These are phyloP conservation scores for Mormyrops boulengeri DNA, from an alignment of 2,797 vertebrate genomes.

Conservation along the genomic window DNA sequence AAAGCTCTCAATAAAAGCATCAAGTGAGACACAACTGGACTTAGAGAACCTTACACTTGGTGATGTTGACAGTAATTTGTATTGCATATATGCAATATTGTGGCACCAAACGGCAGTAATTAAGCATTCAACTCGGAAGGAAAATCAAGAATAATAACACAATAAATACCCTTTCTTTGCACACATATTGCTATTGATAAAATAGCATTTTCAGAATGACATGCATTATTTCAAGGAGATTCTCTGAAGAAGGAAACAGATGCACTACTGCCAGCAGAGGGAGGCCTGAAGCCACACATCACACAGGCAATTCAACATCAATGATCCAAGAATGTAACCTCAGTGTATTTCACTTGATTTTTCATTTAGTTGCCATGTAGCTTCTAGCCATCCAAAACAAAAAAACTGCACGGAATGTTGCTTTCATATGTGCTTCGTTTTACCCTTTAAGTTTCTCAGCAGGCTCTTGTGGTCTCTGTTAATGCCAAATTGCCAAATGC, in stretches of 20 bases:
- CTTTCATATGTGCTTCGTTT: slow-evolving; percentile 1
- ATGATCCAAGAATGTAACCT: background rate
- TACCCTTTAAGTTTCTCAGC: background rate
- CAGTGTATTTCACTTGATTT: background rate
- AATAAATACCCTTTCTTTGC: background rate
- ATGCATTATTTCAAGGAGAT: background rate
- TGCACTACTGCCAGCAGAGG: slow-evolving; percentile 23
- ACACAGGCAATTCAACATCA: background rate
- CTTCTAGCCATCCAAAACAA: background rate
- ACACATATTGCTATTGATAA: background rate
- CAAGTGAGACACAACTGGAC: background rate
- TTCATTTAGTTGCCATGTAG: background rate
- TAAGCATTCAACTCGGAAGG: background rate
- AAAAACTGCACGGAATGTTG: background rate
- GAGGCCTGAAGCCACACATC: background rate
- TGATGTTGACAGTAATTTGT: background rate
- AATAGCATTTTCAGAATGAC: background rate
- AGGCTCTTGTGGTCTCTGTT: slow-evolving; percentile 11
- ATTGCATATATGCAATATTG: background rate
- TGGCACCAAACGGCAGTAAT: background rate
- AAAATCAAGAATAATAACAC: background rate
- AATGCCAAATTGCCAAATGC: slow-evolving; percentile 19
- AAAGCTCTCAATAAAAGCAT: background rate
- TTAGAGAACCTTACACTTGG: background rate
- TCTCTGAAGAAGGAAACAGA: background rate